Base-by-base conservation (phyloP, 2,888 invertebrate species). In the Coelinius sp. region DNA sequence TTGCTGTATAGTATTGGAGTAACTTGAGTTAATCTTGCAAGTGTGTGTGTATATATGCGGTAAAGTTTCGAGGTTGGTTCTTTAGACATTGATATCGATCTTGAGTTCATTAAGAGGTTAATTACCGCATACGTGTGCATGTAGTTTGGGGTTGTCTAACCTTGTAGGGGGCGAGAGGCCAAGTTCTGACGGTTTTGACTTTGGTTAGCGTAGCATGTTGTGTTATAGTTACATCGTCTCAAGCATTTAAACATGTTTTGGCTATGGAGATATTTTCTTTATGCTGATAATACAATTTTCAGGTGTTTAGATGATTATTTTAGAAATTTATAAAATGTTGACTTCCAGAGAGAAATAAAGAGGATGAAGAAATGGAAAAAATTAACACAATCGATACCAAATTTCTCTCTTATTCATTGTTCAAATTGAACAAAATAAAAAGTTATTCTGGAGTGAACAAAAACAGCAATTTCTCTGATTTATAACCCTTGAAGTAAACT, bases 121-220 rank as follows among this genome's bases (percentile, higher is more conserved):
- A 63, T 63, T 63, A 63, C 24, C 41, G 63, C 41, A 63, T 63
- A 41, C 63, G 63, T 63, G 63, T 63, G 63, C 63, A 63, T 63
- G 63, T 63, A 63, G 24, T 14, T 63, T 24, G 63, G 41, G 63
- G 41, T 35, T 35, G 63, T 24, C 38, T 38, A 63, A 63, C 63
- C 20, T 63, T 63, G 41, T 63, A 41, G 24, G 59, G 59, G 20
- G 17, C 41, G 14, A 22, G 8, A 63, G 25, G 41, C 25, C 17
- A 63, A 63, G 14, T 38, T 59, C 31, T 12, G 59, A 27, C n/a
- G 12, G n/a, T 59, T 27, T 63, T 24, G 41, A 38, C 41, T 63
- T 41, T 38, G 41, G 41, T 41, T 63, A 63, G 22, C 63, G 20
- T 38, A 63, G 20, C 63, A 38, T 38, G 41, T 63, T 63, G 41